These are phyloP conservation scores for Hemicordylus capensis DNA, from an alignment of 2,113 vertebrate genomes.

Conservation along the genomic window DNA sequence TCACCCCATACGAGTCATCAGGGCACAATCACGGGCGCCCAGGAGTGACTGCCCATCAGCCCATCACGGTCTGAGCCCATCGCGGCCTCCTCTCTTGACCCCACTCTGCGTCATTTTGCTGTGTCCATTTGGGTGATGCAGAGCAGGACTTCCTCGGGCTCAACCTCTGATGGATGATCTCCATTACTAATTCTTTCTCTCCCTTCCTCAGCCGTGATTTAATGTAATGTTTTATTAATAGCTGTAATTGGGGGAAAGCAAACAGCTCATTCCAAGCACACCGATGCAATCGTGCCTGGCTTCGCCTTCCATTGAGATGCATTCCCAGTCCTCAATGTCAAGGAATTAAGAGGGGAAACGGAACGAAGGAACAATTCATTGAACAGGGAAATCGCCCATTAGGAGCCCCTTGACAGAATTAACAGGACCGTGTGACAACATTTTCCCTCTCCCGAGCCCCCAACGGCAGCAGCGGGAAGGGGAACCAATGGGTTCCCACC, in stretches of 20 bases:
- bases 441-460: background rate
- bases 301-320: background rate
- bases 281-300: background rate
- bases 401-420: background rate
- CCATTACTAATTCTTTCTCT: slow-evolving; percentile 71
- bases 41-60: background rate
- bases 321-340: background rate
- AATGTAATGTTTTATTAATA: slow-evolving; percentile 80
- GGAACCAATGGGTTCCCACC: no score
- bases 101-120: background rate
- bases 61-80: background rate
- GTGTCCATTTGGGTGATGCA: accelerated
- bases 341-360: background rate
- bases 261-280: slow-evolving; percentile 60
- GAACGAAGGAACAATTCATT: background rate
- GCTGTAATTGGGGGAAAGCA: slow-evolving; percentile 71
- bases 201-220: slow-evolving; percentile 55
- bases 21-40: background rate
- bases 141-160: slow-evolving; percentile 28
- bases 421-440: background rate
- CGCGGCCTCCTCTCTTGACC: background rate
- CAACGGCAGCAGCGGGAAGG: background rate
- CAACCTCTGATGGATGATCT: slow-evolving; percentile 71
- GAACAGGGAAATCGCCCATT: slow-evolving; percentile 32
- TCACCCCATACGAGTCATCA: background rate